Conservation (phyloP, 2,113 vertebrate species). For the Corvus hawaiiensis region DNA sequence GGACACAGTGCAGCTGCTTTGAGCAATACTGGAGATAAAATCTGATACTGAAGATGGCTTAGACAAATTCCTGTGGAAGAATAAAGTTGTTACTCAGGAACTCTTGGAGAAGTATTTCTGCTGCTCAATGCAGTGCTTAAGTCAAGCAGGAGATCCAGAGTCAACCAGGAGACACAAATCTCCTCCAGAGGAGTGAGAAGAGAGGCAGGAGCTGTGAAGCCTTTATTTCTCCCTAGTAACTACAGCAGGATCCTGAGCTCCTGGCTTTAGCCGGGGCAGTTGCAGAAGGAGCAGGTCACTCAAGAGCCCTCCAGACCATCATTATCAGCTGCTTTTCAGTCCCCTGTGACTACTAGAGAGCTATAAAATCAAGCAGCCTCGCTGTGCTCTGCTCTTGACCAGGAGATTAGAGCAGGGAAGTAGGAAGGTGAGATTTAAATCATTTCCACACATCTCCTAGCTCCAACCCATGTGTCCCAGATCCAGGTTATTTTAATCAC, state of each 20-base stretch:
- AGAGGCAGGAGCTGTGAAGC: neutral
- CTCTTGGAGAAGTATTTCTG: conserved; percentile 10
- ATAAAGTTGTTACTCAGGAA: conserved; percentile 1
- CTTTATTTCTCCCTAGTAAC: neutral
- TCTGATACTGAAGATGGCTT: conserved; percentile 41
- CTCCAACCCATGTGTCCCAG: neutral
- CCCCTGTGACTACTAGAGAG: neutral
- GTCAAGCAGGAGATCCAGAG: neutral
- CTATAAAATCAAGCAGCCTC: neutral
- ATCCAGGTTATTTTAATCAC: conserved; percentile 25
- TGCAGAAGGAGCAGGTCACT: neutral
- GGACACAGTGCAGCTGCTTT: conserved; percentile 33
- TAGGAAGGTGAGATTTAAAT: conserved; percentile 2
- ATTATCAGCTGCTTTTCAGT: neutral
- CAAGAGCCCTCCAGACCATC: neutral
- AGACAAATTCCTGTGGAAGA: conserved; percentile 25
- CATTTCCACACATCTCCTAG: neutral
- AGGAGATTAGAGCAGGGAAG: neutral
- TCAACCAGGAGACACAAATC: neutral
- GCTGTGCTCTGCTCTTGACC: neutral
- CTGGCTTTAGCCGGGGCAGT: neutral
- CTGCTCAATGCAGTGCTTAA: neutral
- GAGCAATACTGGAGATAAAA: conserved; percentile 34
- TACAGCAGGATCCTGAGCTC: neutral
- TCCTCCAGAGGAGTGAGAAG: neutral